These are phyloP conservation scores for Drosophila nebulosa DNA, from an alignment of 1,140 invertebrate species.

Conservation along the genomic window DNA sequence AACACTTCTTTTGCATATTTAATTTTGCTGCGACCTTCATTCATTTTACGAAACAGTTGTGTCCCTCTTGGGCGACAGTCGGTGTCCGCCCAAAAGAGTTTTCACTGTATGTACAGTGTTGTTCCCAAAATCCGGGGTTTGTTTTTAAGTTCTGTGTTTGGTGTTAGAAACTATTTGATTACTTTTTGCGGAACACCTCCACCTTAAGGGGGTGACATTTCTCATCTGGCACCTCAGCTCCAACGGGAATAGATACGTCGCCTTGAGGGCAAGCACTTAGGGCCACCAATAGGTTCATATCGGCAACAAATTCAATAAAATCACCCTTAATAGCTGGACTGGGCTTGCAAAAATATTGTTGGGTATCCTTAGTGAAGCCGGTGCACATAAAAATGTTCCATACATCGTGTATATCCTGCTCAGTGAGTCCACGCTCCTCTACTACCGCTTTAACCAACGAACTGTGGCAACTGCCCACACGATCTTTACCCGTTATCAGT, in stretches of 20 bases:
- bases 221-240: constrained; percentile 78
- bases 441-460: constrained; percentile 81
- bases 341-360: constrained; percentile 82
- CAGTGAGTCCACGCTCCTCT: constrained; percentile 77
- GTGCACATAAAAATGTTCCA: constrained; percentile 83
- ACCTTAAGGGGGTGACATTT: constrained; percentile 81
- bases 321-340: constrained; percentile 82
- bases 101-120: neutral
- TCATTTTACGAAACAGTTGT: too few relatives aligned
- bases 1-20: too few relatives aligned
- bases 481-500: constrained; percentile 81
- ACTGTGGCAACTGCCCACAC: constrained; percentile 81
- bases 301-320: constrained; percentile 82
- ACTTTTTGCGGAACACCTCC: constrained; percentile 78
- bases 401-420: constrained; percentile 82
- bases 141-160: neutral
- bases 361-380: constrained; percentile 81
- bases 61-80: too few relatives aligned
- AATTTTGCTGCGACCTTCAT: too few relatives aligned
- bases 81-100: too few relatives aligned
- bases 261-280: constrained; percentile 82
- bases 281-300: constrained; percentile 82
- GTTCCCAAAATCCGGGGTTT: neutral
- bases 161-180: neutral
- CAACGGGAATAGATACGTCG: constrained; percentile 81